Evolutionary conservation across 2,113 vertebrate genomes (phyloP), one percentile per base, ranked within the genome.

Genomic region (Protobothrops flavoviridis): DNA sequence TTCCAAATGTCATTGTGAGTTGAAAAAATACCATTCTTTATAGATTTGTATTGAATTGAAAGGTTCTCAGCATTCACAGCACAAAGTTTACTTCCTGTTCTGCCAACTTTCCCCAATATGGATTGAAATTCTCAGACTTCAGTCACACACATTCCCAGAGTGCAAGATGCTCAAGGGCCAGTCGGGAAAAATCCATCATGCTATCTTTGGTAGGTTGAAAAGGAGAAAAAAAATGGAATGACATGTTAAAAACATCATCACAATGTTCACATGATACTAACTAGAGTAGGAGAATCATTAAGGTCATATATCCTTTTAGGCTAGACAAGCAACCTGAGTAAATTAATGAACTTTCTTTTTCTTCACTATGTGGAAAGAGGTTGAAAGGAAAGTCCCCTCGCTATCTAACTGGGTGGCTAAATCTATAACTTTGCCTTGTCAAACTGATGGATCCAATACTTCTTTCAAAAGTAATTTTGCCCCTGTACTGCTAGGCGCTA

Each of bases 1-100:
- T 95, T 94, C 26, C 17, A 95, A 90, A 94, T 90, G 45, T 92
- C 17, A 88, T 85, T 56, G 4, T 13, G 45, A 90, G 88, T 33
- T 33, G 33, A 33, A 81, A 29, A 93, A 74, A 86, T 11, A 7
- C n/a, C 48, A 53, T 85, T 89, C 50, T 56, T 9, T n/a, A 45
- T 26, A 59, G 21, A 33, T 85, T 74, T 74, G 7, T 53, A 13
- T 69, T 43, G 7, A 45, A 9, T 29, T 87, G n/a, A 74, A 53
- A 88, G 33, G 33, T 21, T 81, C 7, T 20, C 17, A 81, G 15
- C 33, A 8, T 39, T 81, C 33, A 39, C 74, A 21, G 33, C 17
- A 81, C 7, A 43, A 39, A 43, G 74, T 81, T 81, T 43, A 81
- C 74, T 81, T 81, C 69, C 7, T 81, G 33, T 43, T 43, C 9